A percentile compares a stretch with the other conserved stretches of the same genome.
These are phyloP conservation scores for Nomada ferruginata DNA, from an alignment of 2,888 invertebrate genomes.

Conservation along the genomic window DNA sequence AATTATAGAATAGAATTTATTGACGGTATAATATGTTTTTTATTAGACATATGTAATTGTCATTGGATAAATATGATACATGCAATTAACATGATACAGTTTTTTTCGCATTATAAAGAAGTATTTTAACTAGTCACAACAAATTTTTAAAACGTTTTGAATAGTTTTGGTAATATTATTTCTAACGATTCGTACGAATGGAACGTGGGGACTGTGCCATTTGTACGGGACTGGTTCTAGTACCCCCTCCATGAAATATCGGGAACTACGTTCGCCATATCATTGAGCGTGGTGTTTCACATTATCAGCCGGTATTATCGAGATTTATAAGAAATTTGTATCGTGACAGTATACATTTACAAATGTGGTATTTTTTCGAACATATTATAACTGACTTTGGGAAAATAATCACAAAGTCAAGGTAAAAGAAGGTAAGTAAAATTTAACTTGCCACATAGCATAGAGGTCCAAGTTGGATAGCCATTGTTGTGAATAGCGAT, in stretches of 20 bases:
- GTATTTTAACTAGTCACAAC: not conserved
- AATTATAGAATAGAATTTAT: no score
- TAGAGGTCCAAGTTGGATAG: slow-evolving; percentile 75
- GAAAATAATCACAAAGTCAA: slow-evolving; percentile 21
- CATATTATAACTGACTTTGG: not conserved
- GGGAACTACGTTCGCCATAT: slow-evolving; percentile 75
- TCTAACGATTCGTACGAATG: not conserved
- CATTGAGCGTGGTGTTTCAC: slow-evolving; percentile 62
- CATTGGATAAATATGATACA: not conserved
- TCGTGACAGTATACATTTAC: slow-evolving; percentile 1
- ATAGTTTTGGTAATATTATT: slow-evolving; percentile 8
- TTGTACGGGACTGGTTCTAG: slow-evolving; percentile 66
- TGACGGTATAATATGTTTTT: not conserved
- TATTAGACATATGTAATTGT: not conserved
- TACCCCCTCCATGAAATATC: slow-evolving; percentile 61
- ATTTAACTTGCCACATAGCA: slow-evolving; percentile 53
- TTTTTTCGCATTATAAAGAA: not conserved
- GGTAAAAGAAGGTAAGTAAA: slow-evolving; percentile 75
- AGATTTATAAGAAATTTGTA: slow-evolving; percentile 16
- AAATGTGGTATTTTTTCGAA: slow-evolving; percentile 29
- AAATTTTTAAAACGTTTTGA: not conserved
- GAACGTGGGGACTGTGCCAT: slow-evolving; percentile 24
- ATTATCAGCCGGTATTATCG: slow-evolving; percentile 46
- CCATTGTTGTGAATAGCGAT: slow-evolving; percentile 69
- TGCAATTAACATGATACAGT: not conserved